Evolutionary conservation across 2,888 invertebrate species (phyloP).

Genomic region (Colletes collaris): DNA sequence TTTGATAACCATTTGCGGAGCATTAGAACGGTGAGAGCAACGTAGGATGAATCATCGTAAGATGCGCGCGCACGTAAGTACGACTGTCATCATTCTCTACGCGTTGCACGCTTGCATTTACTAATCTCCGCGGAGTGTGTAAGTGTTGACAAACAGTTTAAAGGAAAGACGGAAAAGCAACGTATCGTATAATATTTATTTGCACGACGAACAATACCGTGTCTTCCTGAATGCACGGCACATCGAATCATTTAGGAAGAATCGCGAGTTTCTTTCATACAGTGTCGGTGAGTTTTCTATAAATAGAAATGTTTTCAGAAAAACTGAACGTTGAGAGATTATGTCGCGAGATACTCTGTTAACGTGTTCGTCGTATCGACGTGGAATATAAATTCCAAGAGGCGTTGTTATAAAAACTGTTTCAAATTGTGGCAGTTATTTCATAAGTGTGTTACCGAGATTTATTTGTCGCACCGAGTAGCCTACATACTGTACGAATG

Average conservation of each 20-base stretch:
- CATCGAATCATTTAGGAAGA: constrained; percentile 18
- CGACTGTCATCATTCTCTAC: constrained; percentile 40
- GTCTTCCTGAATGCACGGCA: constrained; percentile 15
- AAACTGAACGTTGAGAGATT: neutral
- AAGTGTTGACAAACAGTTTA: constrained; percentile 35
- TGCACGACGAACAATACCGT: neutral
- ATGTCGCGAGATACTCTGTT: constrained; percentile 2
- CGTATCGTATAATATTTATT: neutral
- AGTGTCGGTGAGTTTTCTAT: constrained; percentile 66
- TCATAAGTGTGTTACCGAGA: neutral
- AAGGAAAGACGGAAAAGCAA: constrained; percentile 1
- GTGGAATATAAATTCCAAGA: neutral
- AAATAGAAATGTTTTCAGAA: constrained; percentile 57
- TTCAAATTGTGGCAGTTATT: neutral
- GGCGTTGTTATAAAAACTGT: neutral
- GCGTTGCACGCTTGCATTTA: constrained; percentile 22
- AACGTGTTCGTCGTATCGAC: neutral
- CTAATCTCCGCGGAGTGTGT: neutral
- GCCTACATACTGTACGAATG: neutral
- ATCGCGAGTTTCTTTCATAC: constrained; percentile 14
- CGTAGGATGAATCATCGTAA: constrained; percentile 54
- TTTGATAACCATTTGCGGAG: too few species aligned
- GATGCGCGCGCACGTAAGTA: constrained; percentile 53
- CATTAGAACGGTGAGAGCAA: neutral
- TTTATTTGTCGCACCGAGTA: neutral